phyloP scores from a whole-genome alignment of 2,113 vertebrate species.

The Oryzias curvinotus region DNA sequence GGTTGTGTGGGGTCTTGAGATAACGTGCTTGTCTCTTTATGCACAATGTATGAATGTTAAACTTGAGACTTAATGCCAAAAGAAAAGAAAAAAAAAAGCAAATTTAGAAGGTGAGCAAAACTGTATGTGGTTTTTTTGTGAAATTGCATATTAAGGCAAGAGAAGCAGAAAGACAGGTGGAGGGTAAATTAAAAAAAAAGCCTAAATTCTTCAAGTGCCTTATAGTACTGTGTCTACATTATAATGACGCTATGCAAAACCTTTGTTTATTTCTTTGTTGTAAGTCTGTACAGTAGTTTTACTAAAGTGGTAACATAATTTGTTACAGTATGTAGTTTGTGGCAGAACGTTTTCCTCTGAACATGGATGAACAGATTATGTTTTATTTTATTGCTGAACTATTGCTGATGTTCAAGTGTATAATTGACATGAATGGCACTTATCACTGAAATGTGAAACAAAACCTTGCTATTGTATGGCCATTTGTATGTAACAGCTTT shows the following conservation, averaged over 20 bases:
- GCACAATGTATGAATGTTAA: constrained; percentile 79
- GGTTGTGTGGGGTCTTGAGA: constrained; percentile 72
- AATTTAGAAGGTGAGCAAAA: constrained; percentile 55
- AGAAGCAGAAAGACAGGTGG: constrained; percentile 54
- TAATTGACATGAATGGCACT: constrained; percentile 61
- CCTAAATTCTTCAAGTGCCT: constrained; percentile 88
- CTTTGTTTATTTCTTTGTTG: constrained; percentile 77
- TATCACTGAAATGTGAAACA: constrained; percentile 59
- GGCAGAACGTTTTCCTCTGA: constrained; percentile 66
- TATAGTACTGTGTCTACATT: constrained; percentile 84
- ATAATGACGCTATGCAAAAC: constrained; percentile 98
- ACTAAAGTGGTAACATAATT: constrained; percentile 62
- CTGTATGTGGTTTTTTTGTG: constrained; percentile 60
- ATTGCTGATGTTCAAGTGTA: constrained; percentile 66
- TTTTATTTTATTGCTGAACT: constrained; percentile 63
- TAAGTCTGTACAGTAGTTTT: constrained; percentile 72
- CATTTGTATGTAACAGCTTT: constrained; percentile 89
- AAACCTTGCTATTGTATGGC: constrained; percentile 84
- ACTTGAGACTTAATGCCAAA: constrained; percentile 79
- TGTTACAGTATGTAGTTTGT: constrained; percentile 55
- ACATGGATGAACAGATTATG: constrained; percentile 49
- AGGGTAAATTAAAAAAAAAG: constrained; percentile 64
- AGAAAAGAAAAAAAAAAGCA: constrained; percentile 48
- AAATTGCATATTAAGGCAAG: constrained; percentile 64
- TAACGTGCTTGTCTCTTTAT: constrained; percentile 70